Evolutionary conservation across 2,888 invertebrate genomes (phyloP), one percentile per base, ranked within the genome.

Genomic region (Eumacrocentrus americanus): DNA sequence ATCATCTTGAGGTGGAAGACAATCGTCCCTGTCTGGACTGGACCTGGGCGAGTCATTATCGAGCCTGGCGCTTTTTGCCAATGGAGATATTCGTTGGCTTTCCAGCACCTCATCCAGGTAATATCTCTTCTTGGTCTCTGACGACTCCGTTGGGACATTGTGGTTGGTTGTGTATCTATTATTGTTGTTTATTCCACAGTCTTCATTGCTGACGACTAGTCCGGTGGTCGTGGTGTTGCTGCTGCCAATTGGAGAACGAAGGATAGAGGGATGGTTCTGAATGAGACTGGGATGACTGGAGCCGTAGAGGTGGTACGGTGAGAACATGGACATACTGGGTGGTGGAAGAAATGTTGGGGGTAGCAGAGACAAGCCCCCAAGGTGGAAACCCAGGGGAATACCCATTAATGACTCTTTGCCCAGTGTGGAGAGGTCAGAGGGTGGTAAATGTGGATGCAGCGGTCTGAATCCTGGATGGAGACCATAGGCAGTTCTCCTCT

Each of bases 31-130:
- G 80, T 83, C n/a, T 81, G 83, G 58, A 81, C 83, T 37, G 35
- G 59, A 59, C 77, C 82, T 52, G 78, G 83, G 64, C 78, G 84
- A 70, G 44, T 60, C 44, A 51, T 67, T n/a, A n/a, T n/a, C 66
- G 50, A 74, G 68, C 38, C 54, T 56, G 7, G 65, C 63, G 58
- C 71, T 67, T 34, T 60, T 58, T 1, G 73, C 72, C 2, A 52
- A 42, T 1, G 74, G 70, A 0, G 73, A 72, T 1, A 86, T 82
- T 61, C 88, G 83, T 76, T 91, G 91, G 23, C 89, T 89, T 72
- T 91, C 89, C 50, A 91, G 77, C 44, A 91, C 88, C 11, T 90
- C 90, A 70, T 91, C 91, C 62, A 91, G 80, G 74, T 89, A 90
- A 78, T 90, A 89, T 59, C 91, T 83, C 73, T 91, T 91, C 11